Evolutionary conservation across 2,113 vertebrate genomes (phyloP).

Genomic region (Coracopsis vasa): DNA sequence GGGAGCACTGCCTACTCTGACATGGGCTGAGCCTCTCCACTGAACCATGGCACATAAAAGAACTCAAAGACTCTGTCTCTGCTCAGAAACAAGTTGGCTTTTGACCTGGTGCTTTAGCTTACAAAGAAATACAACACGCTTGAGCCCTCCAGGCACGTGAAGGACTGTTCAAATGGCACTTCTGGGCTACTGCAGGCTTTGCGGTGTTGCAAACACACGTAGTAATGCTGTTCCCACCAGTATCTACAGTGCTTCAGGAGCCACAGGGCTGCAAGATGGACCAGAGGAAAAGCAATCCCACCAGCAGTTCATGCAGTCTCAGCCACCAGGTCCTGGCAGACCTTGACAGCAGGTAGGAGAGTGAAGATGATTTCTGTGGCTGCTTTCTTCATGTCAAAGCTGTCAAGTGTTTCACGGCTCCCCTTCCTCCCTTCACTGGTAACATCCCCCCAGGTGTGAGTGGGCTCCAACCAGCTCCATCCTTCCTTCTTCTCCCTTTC

Average conservation of each 20-base stretch:
- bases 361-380: not conserved
- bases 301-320: not conserved
- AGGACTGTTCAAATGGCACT: not conserved
- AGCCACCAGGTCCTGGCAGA: not conserved
- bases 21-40: not conserved
- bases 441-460: not conserved
- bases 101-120: not conserved
- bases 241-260: not conserved
- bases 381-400: not conserved
- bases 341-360: not conserved
- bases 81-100: not conserved
- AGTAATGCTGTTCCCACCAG: fast-evolving
- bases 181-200: not conserved
- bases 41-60: not conserved
- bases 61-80: not conserved
- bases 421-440: not conserved
- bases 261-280: fast-evolving
- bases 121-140: not conserved
- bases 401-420: not conserved
- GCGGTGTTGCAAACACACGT: not conserved
- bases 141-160: not conserved
- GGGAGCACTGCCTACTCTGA: not conserved
- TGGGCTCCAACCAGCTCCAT: not conserved
- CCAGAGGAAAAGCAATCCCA: not conserved
- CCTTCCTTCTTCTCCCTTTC: not conserved